phyloP scores from a whole-genome alignment of 2,888 invertebrate genomes.

The Chloromyia formosa region DNA sequence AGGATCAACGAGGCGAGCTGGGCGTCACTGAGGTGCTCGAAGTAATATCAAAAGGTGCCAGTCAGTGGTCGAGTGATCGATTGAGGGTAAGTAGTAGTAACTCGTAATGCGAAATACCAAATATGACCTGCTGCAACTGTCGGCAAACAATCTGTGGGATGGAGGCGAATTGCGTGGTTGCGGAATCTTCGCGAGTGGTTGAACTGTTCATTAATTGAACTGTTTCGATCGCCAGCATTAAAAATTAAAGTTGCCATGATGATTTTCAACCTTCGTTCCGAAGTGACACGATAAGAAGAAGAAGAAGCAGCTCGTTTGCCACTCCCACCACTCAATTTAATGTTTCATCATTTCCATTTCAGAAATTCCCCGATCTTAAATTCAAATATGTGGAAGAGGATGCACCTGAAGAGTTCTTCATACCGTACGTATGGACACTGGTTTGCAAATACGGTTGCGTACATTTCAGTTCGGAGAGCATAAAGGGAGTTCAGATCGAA shows the following conservation, averaged over 20 bases:
- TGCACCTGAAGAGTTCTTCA: constrained; percentile 98
- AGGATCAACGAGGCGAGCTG: constrained; percentile 74
- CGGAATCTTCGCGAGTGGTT: too few relatives aligned
- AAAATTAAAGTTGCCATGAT: too few relatives aligned
- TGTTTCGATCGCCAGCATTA: too few relatives aligned
- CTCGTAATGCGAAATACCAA: too few relatives aligned
- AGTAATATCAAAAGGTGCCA: constrained; percentile 89
- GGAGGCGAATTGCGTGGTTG: too few relatives aligned
- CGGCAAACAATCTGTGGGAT: too few relatives aligned
- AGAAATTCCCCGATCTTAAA: constrained; percentile 99
- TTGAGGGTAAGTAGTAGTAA: constrained; percentile 73
- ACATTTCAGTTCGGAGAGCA: constrained; percentile 63
- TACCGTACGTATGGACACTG: constrained; percentile 98
- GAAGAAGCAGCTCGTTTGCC: too few relatives aligned
- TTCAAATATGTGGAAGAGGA: constrained; percentile 99
- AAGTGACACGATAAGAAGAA: too few relatives aligned
- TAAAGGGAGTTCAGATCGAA: constrained; percentile 61
- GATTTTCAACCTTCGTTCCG: too few relatives aligned
- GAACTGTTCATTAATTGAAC: too few relatives aligned
- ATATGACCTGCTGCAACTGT: too few relatives aligned
- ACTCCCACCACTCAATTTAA: too few relatives aligned
- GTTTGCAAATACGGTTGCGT: constrained; percentile 72
- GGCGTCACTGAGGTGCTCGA: constrained; percentile 88
- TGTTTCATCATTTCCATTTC: constrained; percentile 54
- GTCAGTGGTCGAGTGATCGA: constrained; percentile 93